A percentile compares a stretch with the other conserved stretches of the same genome.
phyloP scores from a whole-genome alignment of 2,888 invertebrate species.

The Eupeodes latifasciatus region DNA sequence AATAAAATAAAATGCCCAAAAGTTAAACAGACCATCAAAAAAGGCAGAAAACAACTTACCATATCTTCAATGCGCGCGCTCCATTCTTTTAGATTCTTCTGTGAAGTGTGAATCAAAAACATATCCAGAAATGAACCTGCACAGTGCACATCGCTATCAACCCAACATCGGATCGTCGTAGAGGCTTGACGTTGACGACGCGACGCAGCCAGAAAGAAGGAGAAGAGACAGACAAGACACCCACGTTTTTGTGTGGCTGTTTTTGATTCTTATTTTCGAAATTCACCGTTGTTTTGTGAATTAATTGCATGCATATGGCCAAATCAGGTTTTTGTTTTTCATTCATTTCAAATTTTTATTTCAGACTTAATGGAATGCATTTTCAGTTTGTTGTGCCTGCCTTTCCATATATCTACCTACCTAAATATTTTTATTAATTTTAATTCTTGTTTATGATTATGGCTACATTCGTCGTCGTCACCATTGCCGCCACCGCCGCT shows the following conservation, averaged over 20 bases:
- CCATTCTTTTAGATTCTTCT: slow-evolving; percentile 7
- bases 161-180: background rate
- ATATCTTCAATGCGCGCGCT: slow-evolving; percentile 29
- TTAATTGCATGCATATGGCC: slow-evolving; percentile 10
- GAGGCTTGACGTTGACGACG: background rate
- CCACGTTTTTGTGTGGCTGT: slow-evolving; percentile 52
- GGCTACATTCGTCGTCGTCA: too few species aligned
- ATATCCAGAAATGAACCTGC: slow-evolving; percentile 38
- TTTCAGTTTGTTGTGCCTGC: background rate
- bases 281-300: slow-evolving; percentile 40
- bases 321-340: slow-evolving; percentile 43
- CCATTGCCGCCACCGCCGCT: background rate
- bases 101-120: slow-evolving; percentile 6
- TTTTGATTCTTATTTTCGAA: slow-evolving; percentile 20
- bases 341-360: slow-evolving; percentile 16
- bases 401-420: background rate
- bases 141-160: slow-evolving; percentile 40
- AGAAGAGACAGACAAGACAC: slow-evolving; percentile 34
- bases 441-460: slow-evolving; percentile 58
- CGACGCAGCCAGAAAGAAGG: too few species aligned
- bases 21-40: slow-evolving; percentile 30
- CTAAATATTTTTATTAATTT: slow-evolving; percentile 33
- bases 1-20: slow-evolving; percentile 34
- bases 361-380: background rate
- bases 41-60: background rate